Conservation (phyloP, 2,113 vertebrate species). For the Dermatemys mawii region DNA sequence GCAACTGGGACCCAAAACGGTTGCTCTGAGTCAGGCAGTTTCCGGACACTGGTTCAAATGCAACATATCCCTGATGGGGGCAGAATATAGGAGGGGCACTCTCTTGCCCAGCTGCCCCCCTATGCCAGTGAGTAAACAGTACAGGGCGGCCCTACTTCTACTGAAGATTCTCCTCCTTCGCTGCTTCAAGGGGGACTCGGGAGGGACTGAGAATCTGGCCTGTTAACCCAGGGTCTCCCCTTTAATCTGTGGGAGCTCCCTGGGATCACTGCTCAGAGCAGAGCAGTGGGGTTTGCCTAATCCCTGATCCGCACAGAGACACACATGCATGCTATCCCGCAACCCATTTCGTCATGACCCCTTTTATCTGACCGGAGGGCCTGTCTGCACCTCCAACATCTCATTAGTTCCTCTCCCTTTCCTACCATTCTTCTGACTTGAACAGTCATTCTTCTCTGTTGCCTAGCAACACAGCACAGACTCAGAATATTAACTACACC, state of each 20-base stretch:
- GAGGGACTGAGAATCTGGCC: background rate
- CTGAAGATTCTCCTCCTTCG: background rate
- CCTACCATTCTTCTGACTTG: slow-evolving; percentile 57
- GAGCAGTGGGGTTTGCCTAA: background rate
- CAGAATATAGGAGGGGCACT: fast-evolving
- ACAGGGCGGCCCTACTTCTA: background rate
- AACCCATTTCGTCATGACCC: background rate
- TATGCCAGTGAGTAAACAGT: background rate
- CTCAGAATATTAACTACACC: slow-evolving; percentile 68
- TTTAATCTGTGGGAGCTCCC: background rate
- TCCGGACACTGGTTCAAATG: background rate
- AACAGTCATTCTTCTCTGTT: slow-evolving; percentile 75
- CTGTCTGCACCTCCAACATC: slow-evolving; percentile 44
- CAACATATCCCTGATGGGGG: background rate
- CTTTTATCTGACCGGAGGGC: background rate
- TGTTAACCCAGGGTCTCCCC: background rate
- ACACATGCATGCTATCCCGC: background rate
- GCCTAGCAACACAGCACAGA: slow-evolving; percentile 71
- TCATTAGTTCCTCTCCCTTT: slow-evolving; percentile 58
- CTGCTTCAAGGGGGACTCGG: background rate
- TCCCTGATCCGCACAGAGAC: background rate
- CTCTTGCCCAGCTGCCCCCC: background rate
- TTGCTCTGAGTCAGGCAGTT: background rate
- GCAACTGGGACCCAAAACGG: background rate
- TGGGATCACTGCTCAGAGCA: background rate